Base-by-base conservation (phyloP, 1,140 invertebrate species). In the Dendroctonus ponderosae region DNA sequence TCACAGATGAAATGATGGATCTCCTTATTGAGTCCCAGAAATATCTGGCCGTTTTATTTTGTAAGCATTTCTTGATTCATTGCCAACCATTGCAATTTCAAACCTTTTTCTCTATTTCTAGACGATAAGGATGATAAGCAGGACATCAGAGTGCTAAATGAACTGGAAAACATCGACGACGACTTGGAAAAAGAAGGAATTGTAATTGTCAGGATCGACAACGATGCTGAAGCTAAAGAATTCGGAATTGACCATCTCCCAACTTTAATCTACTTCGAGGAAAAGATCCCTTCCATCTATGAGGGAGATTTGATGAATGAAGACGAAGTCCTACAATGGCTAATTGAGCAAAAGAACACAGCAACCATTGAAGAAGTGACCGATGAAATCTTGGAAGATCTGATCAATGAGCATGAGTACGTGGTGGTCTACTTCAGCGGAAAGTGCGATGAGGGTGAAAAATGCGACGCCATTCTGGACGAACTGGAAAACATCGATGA, bases 341-440 rank as follows among this genome's bases (percentile, higher is more conserved):
- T 97, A 3, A 85, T 96, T 66, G 86, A 94, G 72, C 94, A 96
- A 76, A 94, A 95, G 78, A 90, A 89, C 75, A 89, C 90, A 0
- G 93, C 93, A 43, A 96, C 93, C 0, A 97, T 97, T 70, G 94
- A 96, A 83, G 93, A 96, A 83, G 93, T 96, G 14, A 96, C 93
- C 0, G 93, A 96, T 78, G 92, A 96, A 82, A 96, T 96, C 75
- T 80, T 96, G 12, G 84, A 86, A 68, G 89, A 91, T 75, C 82
- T 97, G 6, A 93, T 96, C 71, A 89, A 91, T 69, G 91, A 94
- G 73, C 91, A 95, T 75, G 93, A 95, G 85, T 96, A 96, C 78
- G 92, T 97, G 11, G 93, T 94, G 15, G 93, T 95, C 15, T 94
- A 94, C 76, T 96, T 96, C 80, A 96, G 93, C 79, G 92, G 92